Evolutionary conservation across 1,140 invertebrate species (phyloP), one percentile per base, ranked within the genome.

Genomic region (Elymnias hypermnestra): DNA sequence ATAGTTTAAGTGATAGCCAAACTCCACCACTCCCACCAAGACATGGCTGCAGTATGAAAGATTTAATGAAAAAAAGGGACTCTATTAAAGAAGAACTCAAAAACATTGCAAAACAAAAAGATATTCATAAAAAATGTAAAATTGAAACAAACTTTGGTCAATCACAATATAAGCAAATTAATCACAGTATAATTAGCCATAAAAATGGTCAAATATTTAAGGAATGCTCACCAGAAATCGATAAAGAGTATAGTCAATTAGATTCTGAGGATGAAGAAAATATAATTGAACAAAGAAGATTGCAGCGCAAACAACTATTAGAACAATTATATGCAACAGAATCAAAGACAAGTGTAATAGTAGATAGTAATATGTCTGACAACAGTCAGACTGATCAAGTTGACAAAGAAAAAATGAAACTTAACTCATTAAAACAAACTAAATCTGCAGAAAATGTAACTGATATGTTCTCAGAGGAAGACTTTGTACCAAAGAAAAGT

Each of bases 261-360:
- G 73, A 83, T 36, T 85, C 82, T 44, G 96, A 98, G 83, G 96
- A 98, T 87, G 97, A 98, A 81, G 95, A 98, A 82, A 90, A 90
- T 41, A 95, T 98, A 67, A 98, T 98, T 84, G 94, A 97, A 76
- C 90, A 91, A 73, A 89, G 95, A 65, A 90, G 97, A 63, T 94
- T 94, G 83, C 92, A 96, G 72, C 88, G 97, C 37, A 95, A 97
- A 82, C 94, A 95, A 76, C 85, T 98, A 7, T 73, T 97, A 22
- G 94, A 94, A 86, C 93, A 94, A 84, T 72, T 72, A 53, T 51
- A 58, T 18, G 56, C 36, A 29, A 60, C 26, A 22, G 25, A 63
- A 42, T 31, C 53, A 35, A 56, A 64, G 36, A 18, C 36, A 25
- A 46, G 53, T 3, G 3, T 23, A 36, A 50, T 44, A 35, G 22